phyloP scores from a whole-genome alignment of 92 coral and sea anemone genomes.

The Epizoanthus fatuus region DNA sequence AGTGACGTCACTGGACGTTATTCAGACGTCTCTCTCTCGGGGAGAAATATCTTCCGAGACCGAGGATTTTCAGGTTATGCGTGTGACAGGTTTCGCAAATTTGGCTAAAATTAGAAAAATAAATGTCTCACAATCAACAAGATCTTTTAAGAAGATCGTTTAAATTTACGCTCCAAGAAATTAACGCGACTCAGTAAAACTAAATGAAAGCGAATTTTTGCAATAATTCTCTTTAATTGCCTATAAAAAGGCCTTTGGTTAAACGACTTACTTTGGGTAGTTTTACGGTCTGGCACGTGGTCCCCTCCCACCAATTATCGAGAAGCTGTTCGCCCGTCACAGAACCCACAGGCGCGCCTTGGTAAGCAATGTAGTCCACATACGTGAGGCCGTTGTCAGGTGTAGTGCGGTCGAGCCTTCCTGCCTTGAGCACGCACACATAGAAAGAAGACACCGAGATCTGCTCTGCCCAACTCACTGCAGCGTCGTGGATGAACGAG shows the following conservation, averaged over 20 bases:
- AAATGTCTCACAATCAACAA: too few relatives aligned
- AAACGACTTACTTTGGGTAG: slow-evolving; percentile 57
- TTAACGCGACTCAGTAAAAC: too few relatives aligned
- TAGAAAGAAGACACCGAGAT: slow-evolving; percentile 50
- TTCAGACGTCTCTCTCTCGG: too few relatives aligned
- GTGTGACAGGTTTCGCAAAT: too few relatives aligned
- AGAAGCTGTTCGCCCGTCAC: slow-evolving; percentile 58
- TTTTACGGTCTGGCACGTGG: slow-evolving; percentile 56
- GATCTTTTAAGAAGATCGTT: too few relatives aligned
- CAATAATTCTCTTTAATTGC: too few relatives aligned
- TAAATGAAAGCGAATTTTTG: too few relatives aligned
- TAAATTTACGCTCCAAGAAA: too few relatives aligned
- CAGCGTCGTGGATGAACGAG: slow-evolving; percentile 70
- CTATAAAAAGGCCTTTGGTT: neutral
- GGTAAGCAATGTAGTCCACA: slow-evolving; percentile 78
- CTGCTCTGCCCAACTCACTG: slow-evolving; percentile 81
- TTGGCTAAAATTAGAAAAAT: too few relatives aligned
- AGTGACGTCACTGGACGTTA: too few relatives aligned
- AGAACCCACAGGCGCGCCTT: slow-evolving; percentile 73
- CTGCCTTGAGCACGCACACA: slow-evolving; percentile 86
- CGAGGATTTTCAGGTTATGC: too few relatives aligned
- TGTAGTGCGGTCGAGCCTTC: slow-evolving; percentile 76
- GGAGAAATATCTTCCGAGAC: too few relatives aligned
- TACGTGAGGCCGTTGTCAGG: slow-evolving; percentile 85
- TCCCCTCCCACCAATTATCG: slow-evolving; percentile 88